phyloP scores from a whole-genome alignment of 2,888 invertebrate species.

The Azorinus chamasolen region DNA sequence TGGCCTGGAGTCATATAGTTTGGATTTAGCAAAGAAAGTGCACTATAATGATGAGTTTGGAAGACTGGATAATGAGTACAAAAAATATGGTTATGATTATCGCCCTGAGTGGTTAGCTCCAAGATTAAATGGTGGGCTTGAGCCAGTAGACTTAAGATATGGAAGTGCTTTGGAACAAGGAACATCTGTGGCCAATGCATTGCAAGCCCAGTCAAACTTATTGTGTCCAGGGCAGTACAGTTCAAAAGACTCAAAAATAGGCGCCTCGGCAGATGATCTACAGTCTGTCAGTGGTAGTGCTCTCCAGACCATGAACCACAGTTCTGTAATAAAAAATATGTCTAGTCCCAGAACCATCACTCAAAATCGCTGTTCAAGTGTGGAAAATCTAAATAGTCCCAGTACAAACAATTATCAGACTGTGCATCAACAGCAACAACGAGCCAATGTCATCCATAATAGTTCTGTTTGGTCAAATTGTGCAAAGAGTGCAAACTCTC shows the following conservation, averaged over 20 bases:
- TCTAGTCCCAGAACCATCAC: constrained; percentile 66
- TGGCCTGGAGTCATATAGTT: constrained; percentile 81
- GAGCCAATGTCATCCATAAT: constrained; percentile 70
- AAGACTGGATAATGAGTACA: constrained; percentile 76
- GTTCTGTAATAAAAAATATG: constrained; percentile 77
- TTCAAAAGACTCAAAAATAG: constrained; percentile 63
- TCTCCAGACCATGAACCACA: constrained; percentile 66
- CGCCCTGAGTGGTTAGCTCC: constrained; percentile 72
- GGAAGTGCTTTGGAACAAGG: constrained; percentile 72
- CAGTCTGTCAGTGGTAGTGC: constrained; percentile 32
- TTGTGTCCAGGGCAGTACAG: constrained; percentile 60
- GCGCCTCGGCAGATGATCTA: constrained; percentile 61
- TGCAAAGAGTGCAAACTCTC: constrained; percentile 64
- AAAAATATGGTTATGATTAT: constrained; percentile 80
- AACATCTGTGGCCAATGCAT: constrained; percentile 65
- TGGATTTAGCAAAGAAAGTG: constrained; percentile 83
- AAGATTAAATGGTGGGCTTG: constrained; percentile 78
- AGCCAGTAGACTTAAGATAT: constrained; percentile 79
- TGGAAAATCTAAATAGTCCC: constrained; percentile 68
- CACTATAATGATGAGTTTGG: constrained; percentile 81
- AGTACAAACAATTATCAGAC: constrained; percentile 61
- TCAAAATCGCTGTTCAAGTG: constrained; percentile 65
- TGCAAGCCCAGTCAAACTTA: constrained; percentile 69
- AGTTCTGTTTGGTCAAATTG: constrained; percentile 71
- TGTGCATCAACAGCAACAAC: constrained; percentile 46